phyloP scores from a whole-genome alignment of 2,888 invertebrate species.

The Hemithea aestivaria region DNA sequence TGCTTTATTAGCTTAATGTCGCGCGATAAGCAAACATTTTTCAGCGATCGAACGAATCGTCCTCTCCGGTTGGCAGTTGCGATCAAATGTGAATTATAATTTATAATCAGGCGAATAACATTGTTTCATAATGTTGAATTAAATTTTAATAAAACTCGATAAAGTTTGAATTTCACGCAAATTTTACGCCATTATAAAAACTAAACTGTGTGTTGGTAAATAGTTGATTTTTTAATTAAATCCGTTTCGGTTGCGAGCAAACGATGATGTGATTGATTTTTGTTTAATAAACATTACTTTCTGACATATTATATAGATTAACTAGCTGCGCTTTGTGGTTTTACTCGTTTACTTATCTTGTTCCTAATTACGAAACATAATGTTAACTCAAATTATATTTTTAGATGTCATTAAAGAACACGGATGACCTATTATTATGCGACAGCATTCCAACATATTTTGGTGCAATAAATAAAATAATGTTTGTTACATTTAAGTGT shows the following conservation, averaged over 20 bases:
- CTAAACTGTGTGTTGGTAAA: slow-evolving; percentile 73
- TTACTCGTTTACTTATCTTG: too few relatives aligned
- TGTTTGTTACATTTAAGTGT: too few relatives aligned
- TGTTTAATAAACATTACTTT: slow-evolving; percentile 30
- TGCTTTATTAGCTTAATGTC: slow-evolving; percentile 78
- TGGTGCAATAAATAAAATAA: too few relatives aligned
- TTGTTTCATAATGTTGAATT: slow-evolving; percentile 46
- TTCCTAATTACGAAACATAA: too few relatives aligned
- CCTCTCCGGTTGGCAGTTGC: neutral
- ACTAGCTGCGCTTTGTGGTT: too few relatives aligned
- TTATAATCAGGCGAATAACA: slow-evolving; percentile 41
- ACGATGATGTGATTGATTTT: slow-evolving; percentile 57
- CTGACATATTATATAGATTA: neutral
- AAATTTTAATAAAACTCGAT: slow-evolving; percentile 65
- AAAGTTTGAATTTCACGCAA: slow-evolving; percentile 72
- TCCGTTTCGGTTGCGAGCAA: slow-evolving; percentile 44
- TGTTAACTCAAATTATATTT: too few relatives aligned
- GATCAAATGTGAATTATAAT: slow-evolving; percentile 34
- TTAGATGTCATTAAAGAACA: too few relatives aligned
- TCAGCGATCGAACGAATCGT: slow-evolving; percentile 23
- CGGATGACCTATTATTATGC: too few relatives aligned
- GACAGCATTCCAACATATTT: too few relatives aligned
- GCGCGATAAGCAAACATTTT: slow-evolving; percentile 55
- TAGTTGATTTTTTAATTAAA: slow-evolving; percentile 75
- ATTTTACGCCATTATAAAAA: slow-evolving; percentile 71